Conservation (phyloP, 1,140 invertebrate species). For the Charaxes varanes region DNA sequence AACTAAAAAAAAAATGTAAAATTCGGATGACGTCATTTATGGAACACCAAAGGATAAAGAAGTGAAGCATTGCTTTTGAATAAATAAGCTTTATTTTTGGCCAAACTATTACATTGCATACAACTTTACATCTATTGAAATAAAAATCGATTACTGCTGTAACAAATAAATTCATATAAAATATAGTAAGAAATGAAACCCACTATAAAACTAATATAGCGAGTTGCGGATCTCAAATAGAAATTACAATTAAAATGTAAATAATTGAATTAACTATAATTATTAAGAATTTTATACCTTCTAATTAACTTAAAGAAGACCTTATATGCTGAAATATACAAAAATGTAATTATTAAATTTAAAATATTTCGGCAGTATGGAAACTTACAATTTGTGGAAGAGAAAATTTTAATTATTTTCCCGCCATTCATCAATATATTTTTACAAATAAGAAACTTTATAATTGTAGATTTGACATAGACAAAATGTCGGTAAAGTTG, state of each 20-base stretch:
- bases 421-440: too few relatives aligned
- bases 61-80: constrained; percentile 34
- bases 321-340: too few relatives aligned
- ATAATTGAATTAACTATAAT: not conserved
- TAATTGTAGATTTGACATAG: too few relatives aligned
- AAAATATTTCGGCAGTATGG: too few relatives aligned
- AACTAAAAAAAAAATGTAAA: too few relatives aligned
- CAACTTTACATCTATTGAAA: constrained; percentile 56
- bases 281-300: not conserved
- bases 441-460: too few relatives aligned
- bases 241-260: not conserved
- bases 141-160: constrained; percentile 39
- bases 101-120: constrained; percentile 69
- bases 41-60: constrained; percentile 13
- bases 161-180: constrained; percentile 37
- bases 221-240: not conserved
- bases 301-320: too few relatives aligned
- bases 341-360: too few relatives aligned
- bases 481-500: too few relatives aligned
- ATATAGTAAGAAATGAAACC: constrained; percentile 37
- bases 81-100: constrained; percentile 74
- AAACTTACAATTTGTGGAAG: too few relatives aligned
- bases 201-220: constrained; percentile 1
- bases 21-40: too few relatives aligned
- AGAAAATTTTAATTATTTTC: too few relatives aligned